Conservation (phyloP, 2,888 invertebrate genomes). For the Portevinia maculata region DNA sequence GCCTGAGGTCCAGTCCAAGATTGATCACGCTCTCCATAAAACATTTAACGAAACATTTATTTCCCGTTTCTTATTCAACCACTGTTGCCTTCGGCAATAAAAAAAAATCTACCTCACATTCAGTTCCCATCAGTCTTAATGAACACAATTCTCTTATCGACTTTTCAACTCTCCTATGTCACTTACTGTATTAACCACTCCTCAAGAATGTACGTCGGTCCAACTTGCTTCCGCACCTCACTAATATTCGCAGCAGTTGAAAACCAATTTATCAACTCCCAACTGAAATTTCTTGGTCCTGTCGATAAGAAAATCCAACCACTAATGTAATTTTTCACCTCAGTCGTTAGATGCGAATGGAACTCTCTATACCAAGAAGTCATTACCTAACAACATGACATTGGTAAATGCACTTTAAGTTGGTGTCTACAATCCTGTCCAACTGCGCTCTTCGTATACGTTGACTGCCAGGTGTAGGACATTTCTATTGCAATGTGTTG, state of each 20-base stretch:
- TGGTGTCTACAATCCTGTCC: slow-evolving; percentile 31
- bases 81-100: neutral
- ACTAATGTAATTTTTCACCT: slow-evolving; percentile 61
- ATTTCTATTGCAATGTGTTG: slow-evolving; percentile 12
- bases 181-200: slow-evolving; percentile 30
- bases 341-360: slow-evolving; percentile 20
- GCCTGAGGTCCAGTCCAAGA: no score
- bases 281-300: slow-evolving; percentile 44
- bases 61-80: neutral
- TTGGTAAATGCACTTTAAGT: slow-evolving; percentile 66
- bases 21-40: no score
- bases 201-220: no score
- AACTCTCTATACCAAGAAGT: slow-evolving; percentile 49
- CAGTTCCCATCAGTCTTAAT: slow-evolving; percentile 24
- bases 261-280: slow-evolving; percentile 61
- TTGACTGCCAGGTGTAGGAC: slow-evolving; percentile 20
- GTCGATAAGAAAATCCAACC: slow-evolving; percentile 45
- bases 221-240: slow-evolving; percentile 30
- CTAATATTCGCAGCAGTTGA: slow-evolving; percentile 14
- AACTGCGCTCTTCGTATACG: neutral
- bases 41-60: neutral
- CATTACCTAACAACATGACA: slow-evolving; percentile 59
- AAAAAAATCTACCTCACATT: neutral
- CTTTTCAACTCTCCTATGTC: slow-evolving; percentile 17
- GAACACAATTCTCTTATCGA: slow-evolving; percentile 35